phyloP scores from a whole-genome alignment of 2,797 vertebrate species.

The Labroides dimidiatus region DNA sequence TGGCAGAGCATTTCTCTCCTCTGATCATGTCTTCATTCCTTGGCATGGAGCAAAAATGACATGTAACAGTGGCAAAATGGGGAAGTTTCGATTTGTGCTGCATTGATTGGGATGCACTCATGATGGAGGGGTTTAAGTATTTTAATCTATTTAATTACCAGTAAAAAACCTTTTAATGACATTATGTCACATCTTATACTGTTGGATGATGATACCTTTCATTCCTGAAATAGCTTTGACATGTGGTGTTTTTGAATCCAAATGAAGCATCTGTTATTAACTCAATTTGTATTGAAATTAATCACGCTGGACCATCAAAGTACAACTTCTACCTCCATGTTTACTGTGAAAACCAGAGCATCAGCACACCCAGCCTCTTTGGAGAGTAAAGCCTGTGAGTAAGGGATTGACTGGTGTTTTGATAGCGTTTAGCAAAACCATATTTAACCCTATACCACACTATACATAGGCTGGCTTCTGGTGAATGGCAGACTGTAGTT shows the following conservation, averaged over 20 bases:
- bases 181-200: neutral
- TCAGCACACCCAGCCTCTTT: neutral
- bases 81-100: conserved; percentile 42
- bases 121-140: neutral
- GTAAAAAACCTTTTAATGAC: neutral
- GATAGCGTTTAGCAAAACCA: neutral
- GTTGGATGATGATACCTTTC: neutral
- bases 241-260: neutral
- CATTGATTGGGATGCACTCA: conserved; percentile 18
- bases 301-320: neutral
- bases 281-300: neutral
- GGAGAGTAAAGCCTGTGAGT: neutral
- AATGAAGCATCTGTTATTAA: neutral
- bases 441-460: neutral
- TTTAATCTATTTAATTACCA: neutral
- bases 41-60: conserved; percentile 57
- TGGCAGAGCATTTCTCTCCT: conserved; percentile 66
- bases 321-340: neutral
- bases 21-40: conserved; percentile 75
- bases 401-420: neutral
- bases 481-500: neutral
- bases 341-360: neutral
- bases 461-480: neutral
- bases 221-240: neutral
- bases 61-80: conserved; percentile 53